Evolutionary conservation across 2,888 invertebrate species (phyloP).

Genomic region (Helicoverpa assulta): DNA sequence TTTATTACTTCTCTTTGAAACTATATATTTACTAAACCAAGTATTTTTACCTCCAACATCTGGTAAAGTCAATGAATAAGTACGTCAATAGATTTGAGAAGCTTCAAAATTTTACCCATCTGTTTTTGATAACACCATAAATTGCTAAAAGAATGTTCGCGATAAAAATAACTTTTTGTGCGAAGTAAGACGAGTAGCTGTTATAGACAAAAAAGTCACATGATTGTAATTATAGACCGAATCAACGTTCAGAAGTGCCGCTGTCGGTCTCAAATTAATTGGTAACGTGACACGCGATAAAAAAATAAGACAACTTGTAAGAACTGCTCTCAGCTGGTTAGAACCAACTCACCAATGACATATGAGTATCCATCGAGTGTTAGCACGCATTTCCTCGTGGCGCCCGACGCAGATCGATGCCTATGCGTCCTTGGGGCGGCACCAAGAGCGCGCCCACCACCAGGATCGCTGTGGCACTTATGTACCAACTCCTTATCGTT

Average conservation of each 20-base stretch:
- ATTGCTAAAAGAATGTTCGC: conserved; percentile 11
- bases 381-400: conserved; percentile 94
- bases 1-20: conserved; percentile 38
- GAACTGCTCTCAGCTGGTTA: conserved; percentile 16
- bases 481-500: conserved; percentile 92
- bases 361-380: conserved; percentile 96
- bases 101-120: conserved; percentile 24
- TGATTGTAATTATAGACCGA: conserved; percentile 45
- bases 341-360: conserved; percentile 93
- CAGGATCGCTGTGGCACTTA: conserved; percentile 92
- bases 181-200: conserved; percentile 16
- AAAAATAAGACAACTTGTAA: conserved; percentile 30
- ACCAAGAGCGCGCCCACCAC: conserved; percentile 87
- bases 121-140: conserved; percentile 44
- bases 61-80: conserved; percentile 44
- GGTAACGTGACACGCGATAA: conserved; percentile 40
- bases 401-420: conserved; percentile 88
- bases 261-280: conserved; percentile 40
- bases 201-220: conserved; percentile 26
- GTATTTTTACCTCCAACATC: conserved; percentile 58
- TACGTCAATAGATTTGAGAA: conserved; percentile 42
- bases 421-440: conserved; percentile 80
- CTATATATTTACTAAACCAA: conserved; percentile 23
- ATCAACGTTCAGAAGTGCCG: conserved; percentile 35
- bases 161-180: conserved; percentile 23